These are phyloP conservation scores for Anolis carolinensis DNA, from an alignment of 2,113 vertebrate genomes.

Conservation along the genomic window DNA sequence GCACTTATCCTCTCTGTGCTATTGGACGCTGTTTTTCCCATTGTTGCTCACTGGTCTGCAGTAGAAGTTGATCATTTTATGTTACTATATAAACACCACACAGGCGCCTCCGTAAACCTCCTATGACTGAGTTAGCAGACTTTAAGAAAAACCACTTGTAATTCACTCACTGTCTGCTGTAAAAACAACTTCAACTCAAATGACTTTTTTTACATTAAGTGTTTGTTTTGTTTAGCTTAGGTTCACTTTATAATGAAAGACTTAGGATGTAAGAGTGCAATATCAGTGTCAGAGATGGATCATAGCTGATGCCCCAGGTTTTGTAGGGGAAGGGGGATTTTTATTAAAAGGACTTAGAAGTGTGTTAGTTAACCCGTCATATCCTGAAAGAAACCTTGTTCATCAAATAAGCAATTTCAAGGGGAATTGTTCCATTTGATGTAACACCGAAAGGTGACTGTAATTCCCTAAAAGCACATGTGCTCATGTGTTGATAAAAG, in stretches of 20 bases:
- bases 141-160: conserved; percentile 19
- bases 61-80: conserved; percentile 6
- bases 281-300: conserved; percentile 14
- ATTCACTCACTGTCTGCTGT: background rate
- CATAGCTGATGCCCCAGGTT: background rate
- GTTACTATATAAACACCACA: conserved; percentile 43
- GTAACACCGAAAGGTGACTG: background rate
- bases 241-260: background rate
- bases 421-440: no score
- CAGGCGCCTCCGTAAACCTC: conserved; percentile 1
- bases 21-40: background rate
- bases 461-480: background rate
- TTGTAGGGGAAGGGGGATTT: background rate
- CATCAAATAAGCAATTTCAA: background rate
- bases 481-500: no score
- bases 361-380: background rate
- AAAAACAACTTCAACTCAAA: conserved; percentile 13
- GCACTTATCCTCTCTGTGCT: conserved; percentile 1
- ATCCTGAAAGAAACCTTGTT: background rate
- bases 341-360: background rate
- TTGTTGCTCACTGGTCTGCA: conserved; percentile 30
- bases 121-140: background rate
- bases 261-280: conserved; percentile 11
- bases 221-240: background rate
- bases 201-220: background rate